These are phyloP conservation scores for Silurus lanzhouensis DNA, from an alignment of 2,797 vertebrate genomes.

Conservation along the genomic window DNA sequence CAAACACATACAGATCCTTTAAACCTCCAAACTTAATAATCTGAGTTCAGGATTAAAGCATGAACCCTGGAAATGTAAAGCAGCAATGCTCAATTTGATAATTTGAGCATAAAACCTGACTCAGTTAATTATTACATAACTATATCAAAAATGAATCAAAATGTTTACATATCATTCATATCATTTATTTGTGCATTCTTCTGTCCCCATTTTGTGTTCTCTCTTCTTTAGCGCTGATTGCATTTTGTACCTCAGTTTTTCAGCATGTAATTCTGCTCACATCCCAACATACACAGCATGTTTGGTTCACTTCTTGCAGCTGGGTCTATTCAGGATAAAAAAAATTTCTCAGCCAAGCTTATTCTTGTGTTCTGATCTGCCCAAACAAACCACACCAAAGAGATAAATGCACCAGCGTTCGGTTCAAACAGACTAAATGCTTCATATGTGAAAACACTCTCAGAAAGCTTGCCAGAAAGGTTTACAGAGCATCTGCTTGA, in stretches of 20 bases:
- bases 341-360: not conserved
- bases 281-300: not conserved
- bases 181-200: not conserved
- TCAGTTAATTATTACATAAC: no score
- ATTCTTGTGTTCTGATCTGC: not conserved
- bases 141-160: not conserved
- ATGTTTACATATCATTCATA: not conserved
- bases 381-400: conserved; percentile 26
- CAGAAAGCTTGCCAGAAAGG: not conserved
- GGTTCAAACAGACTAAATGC: not conserved
- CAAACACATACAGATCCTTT: not conserved
- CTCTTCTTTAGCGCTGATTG: not conserved
- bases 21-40: not conserved
- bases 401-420: not conserved
- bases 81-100: not conserved
- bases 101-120: not conserved
- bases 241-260: not conserved
- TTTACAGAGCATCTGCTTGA: not conserved
- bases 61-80: not conserved
- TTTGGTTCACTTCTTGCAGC: not conserved
- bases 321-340: conserved; percentile 2
- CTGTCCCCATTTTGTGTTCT: not conserved
- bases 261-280: not conserved
- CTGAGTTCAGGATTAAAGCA: not conserved
- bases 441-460: not conserved